Percentiles rank a stretch among this genome's conserved stretches.
These are phyloP conservation scores for Sander vitreus DNA, from an alignment of 2,113 vertebrate species.

Conservation along the genomic window DNA sequence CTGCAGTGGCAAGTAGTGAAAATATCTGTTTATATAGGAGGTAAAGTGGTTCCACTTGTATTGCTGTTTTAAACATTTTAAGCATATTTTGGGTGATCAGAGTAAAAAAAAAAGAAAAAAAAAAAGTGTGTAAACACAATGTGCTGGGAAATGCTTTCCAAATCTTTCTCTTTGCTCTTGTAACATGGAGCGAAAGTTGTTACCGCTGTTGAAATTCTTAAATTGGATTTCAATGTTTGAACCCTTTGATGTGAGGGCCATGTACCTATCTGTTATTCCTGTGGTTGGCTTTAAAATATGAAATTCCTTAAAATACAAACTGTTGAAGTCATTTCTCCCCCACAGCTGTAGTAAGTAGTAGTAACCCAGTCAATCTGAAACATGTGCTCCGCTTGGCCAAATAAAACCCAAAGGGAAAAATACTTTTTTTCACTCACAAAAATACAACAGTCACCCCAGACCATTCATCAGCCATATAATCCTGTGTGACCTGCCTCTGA, in stretches of 20 bases:
- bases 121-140: constrained; percentile 40
- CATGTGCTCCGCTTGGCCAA: constrained; percentile 64
- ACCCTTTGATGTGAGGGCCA: constrained; percentile 26
- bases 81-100: constrained; percentile 27
- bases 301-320: constrained; percentile 57
- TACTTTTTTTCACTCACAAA: constrained; percentile 42
- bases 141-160: not conserved
- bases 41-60: constrained; percentile 56
- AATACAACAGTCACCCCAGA: constrained; percentile 36
- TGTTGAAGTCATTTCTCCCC: constrained; percentile 61
- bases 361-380: constrained; percentile 61
- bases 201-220: constrained; percentile 21
- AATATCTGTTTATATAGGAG: constrained; percentile 71
- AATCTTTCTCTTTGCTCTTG: not conserved
- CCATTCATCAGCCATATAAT: constrained; percentile 7
- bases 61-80: constrained; percentile 65
- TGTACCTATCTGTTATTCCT: constrained; percentile 15
- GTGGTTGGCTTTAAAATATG: constrained; percentile 42
- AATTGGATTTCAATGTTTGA: constrained; percentile 25
- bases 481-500: constrained; percentile 22
- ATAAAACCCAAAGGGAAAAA: constrained; percentile 41
- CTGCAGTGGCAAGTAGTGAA: constrained; percentile 62
- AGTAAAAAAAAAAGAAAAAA: constrained; percentile 30
- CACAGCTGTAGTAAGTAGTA: constrained; percentile 74
- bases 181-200: constrained; percentile 10